These are phyloP conservation scores for Agrochola lota DNA, from an alignment of 2,888 invertebrate species.

Conservation along the genomic window DNA sequence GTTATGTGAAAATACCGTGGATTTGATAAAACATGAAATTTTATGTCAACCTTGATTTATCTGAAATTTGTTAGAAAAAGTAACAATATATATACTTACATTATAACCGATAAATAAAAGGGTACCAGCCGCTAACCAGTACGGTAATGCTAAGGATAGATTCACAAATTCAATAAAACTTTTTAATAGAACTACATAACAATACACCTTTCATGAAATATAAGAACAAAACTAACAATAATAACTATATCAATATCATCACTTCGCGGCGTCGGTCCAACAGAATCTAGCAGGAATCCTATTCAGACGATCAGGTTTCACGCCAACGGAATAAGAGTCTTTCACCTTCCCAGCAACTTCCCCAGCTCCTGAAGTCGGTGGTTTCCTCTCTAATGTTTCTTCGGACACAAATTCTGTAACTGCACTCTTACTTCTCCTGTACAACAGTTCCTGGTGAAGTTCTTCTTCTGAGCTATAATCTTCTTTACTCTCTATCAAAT, in stretches of 20 bases:
- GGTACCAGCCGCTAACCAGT: constrained; percentile 37
- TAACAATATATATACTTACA: constrained; percentile 2
- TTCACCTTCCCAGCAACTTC: constrained; percentile 68
- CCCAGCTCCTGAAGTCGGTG: constrained; percentile 69
- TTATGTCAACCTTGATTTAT: neutral
- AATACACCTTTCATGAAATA: constrained; percentile 42
- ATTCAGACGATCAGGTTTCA: constrained; percentile 75
- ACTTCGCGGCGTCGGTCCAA: constrained; percentile 82
- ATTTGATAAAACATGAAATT: neutral
- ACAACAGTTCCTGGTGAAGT: constrained; percentile 67
- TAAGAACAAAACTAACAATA: constrained; percentile 40
- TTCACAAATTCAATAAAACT: constrained; percentile 45
- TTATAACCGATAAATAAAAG: constrained; percentile 1
- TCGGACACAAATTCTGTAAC: constrained; percentile 57
- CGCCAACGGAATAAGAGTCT: constrained; percentile 62
- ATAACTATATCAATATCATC: constrained; percentile 53
- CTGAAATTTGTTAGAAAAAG: neutral
- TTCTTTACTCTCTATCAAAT: constrained; percentile 73
- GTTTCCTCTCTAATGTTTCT: constrained; percentile 55
- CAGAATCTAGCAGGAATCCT: constrained; percentile 83
- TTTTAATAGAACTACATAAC: constrained; percentile 56
- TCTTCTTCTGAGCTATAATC: constrained; percentile 78
- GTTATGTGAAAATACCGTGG: neutral
- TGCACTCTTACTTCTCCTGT: constrained; percentile 67
- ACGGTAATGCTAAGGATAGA: constrained; percentile 31